Evolutionary conservation across 2,888 invertebrate species (phyloP), one percentile per base, ranked within the genome.

Genomic region (Drepana falcataria): DNA sequence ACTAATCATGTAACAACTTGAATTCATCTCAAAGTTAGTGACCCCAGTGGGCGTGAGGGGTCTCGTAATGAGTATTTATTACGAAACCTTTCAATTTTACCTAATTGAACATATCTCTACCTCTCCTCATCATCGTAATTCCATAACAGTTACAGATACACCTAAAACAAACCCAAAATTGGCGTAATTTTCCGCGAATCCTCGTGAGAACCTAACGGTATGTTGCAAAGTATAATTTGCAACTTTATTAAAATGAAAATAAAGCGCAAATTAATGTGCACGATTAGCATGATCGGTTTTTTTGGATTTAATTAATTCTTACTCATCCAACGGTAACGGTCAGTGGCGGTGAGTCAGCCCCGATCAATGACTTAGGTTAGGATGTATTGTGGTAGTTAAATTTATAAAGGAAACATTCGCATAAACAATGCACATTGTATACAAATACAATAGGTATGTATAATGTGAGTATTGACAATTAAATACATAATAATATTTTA

Each of bases 311-410:
- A 90, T 90, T 88, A 87, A 83, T 87, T 85, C 80, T 88, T 87
- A 86, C 76, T 89, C 87, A 87, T 77, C 70, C 87, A 87, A 76
- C 70, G 76, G 79, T 87, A 88, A 86, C 87, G 83, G 87, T 65
- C 72, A 66, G 64, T 61, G 69, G 21, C 21, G 21, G 68, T 89
- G 89, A 87, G 70, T 89, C 85, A 87, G 74, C 55, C 53, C 55
- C 64, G 63, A 60, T 63, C 67, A 72, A 61, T 73, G 77, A 74
- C 57, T 64, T 64, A 57, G 59, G 59, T 64, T 64, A 57, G 59
- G 59, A 51, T 44, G 4, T 9, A 33, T 4, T 53, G 47, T 57
- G 48, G 49, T 55, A 6, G 48, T 47, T 48, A 35, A 35, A 52
- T 21, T 47, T 9, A 47, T 9, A n/a, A n/a, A 7, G 4, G 21